Base-by-base conservation (phyloP, 2,888 invertebrate genomes). In the Heliconius erato region DNA sequence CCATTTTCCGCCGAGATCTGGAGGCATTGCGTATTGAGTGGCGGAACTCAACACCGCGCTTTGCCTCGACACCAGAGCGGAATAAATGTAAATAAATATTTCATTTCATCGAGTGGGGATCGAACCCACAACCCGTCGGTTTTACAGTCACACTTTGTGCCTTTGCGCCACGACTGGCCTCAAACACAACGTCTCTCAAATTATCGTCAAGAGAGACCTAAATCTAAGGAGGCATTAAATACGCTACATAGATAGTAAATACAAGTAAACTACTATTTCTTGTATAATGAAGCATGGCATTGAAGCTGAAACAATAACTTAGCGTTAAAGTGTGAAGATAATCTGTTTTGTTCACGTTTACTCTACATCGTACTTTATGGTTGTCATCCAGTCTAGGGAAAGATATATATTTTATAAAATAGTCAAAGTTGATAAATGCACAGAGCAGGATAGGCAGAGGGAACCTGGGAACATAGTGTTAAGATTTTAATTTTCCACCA, bases 291-390 rank as follows among this genome's bases (percentile, higher is more conserved):
- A 74, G n/a, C 32, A 59, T 35, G 35, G 35, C 74, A n/a, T 23
- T 59, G n/a, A 63, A 59, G 74, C 26, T 71, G 40, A 71, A 44
- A 71, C n/a, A 71, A 71, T 71, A 71, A 71, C 71, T 71, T 71
- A 44, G 44, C 71, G 44, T 16, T 71, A 16, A 71, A 71, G 40
- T 71, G 26, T 44, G 71, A 26, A 44, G n/a, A 26, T 71, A 71
- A 71, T 71, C 44, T 71, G n/a, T 71, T 71, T 71, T 71, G 71
- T 44, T 71, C 71, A 14, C n/a, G 14, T 71, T 71, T 71, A 71
- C 40, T 23, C n/a, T 5, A 6, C n/a, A 12, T 23, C 9, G 35
- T 69, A 14, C n/a, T 6, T 26, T 23, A 40, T 71, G 26, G 23
- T 71, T 71, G 35, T n/a, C 26, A 26, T 65, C 26, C 5, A 14